Percentiles rank a stretch among this genome's conserved stretches.
Evolutionary conservation across 2,797 vertebrate species (phyloP).

Genomic region (Sitta carolinensis): DNA sequence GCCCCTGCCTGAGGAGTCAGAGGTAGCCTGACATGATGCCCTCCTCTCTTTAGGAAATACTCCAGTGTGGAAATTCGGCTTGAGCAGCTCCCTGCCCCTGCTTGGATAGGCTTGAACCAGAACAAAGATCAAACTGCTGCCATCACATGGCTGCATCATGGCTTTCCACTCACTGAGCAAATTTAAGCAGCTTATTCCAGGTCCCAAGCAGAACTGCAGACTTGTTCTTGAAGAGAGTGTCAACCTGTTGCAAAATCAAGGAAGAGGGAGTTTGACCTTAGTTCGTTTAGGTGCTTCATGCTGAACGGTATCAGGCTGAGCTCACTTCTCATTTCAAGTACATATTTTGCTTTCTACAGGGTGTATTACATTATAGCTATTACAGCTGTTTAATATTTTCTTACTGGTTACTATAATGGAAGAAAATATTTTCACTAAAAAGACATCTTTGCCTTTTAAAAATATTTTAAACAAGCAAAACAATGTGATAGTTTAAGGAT

Average conservation of each 20-base stretch:
- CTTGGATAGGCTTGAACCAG: neutral
- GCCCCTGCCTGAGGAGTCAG: neutral
- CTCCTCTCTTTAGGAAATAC: neutral
- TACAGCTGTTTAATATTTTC: slow-evolving; percentile 31
- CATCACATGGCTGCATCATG: neutral
- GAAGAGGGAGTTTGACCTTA: neutral
- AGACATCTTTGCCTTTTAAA: slow-evolving; percentile 7
- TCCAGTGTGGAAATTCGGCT: accelerated
- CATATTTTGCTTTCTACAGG: neutral
- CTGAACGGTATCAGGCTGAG: neutral
- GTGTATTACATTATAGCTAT: neutral
- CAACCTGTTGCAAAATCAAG: neutral
- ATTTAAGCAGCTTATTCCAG: neutral
- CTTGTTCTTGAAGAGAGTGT: neutral
- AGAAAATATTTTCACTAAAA: slow-evolving; percentile 52
- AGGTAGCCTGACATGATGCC: neutral
- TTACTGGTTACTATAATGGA: neutral
- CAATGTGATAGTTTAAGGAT: neutral
- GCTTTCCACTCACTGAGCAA: neutral
- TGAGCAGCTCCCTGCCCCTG: neutral
- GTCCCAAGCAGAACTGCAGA: neutral
- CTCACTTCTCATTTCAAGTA: neutral
- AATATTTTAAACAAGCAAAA: neutral
- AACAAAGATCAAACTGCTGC: neutral
- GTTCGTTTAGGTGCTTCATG: accelerated